Evolutionary conservation across 2,797 vertebrate genomes (phyloP), one percentile per base, ranked within the genome.

Genomic region (Sebastes cheni): DNA sequence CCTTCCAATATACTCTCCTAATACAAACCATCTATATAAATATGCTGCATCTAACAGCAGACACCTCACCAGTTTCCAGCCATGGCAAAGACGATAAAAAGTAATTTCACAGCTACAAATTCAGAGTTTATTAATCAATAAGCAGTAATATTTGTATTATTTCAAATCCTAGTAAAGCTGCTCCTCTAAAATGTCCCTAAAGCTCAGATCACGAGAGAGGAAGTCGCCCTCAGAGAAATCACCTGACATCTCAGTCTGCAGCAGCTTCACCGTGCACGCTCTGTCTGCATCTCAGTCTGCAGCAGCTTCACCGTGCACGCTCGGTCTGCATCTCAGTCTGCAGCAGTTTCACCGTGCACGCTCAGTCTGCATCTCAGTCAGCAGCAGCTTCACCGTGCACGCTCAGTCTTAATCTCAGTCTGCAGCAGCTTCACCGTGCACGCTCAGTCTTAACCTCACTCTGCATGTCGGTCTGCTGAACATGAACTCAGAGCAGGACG

Each of bases 21-120:
- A n/a, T n/a, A n/a, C n/a, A n/a, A n/a, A n/a, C n/a, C n/a, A n/a
- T n/a, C n/a, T n/a, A n/a, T n/a, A n/a, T n/a, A n/a, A n/a, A n/a
- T n/a, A n/a, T n/a, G n/a, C n/a, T n/a, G n/a, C n/a, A n/a, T n/a
- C n/a, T n/a, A n/a, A n/a, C n/a, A n/a, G n/a, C n/a, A n/a, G n/a
- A n/a, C n/a, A n/a, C n/a, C n/a, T n/a, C n/a, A n/a, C n/a, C n/a
- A 77, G 65, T 66, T 66, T 74, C 22, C 74, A 77, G 30, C 69
- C 65, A 9, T 60, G 77, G 56, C 18, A 1, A 6, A 36, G n/a
- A 52, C 22, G 70, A 75, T 81, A 75, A 82, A 42, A 69, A 68
- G 25, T 68, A 61, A 82, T 72, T 71, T 75, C 66, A n/a, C 50
- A 13, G 72, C 67, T n/a, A 4, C 62, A 39, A 29, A 72, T 39